A percentile compares a stretch with the other conserved stretches of the same genome.
Evolutionary conservation across 2,888 invertebrate species (phyloP).

Genomic region (Philopedon plagiatum): DNA sequence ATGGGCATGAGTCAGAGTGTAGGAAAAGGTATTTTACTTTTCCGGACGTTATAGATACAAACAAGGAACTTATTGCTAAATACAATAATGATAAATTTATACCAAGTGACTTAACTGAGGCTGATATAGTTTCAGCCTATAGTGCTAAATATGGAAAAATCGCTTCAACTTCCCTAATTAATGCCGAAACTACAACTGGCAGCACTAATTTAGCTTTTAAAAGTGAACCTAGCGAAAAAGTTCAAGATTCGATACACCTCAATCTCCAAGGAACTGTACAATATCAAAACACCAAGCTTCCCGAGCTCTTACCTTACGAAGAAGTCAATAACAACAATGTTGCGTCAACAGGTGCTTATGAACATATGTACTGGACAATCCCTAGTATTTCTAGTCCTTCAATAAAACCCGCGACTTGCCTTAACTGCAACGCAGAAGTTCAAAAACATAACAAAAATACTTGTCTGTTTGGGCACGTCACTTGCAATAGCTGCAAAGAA

Average conservation of each 20-base stretch:
- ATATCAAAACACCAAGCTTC: neutral
- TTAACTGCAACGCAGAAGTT: constrained; percentile 25
- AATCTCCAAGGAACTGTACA: constrained; percentile 1
- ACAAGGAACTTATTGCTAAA: neutral
- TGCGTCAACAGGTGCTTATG: constrained; percentile 11
- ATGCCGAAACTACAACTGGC: neutral
- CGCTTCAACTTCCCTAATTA: neutral
- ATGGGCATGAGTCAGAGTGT: constrained; percentile 59
- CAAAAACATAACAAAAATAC: constrained; percentile 48
- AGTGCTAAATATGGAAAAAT: neutral
- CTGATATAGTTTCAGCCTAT: neutral
- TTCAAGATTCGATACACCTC: neutral
- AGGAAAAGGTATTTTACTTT: constrained; percentile 53
- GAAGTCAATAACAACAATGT: constrained; percentile 18
- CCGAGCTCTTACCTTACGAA: neutral
- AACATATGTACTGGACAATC: constrained; percentile 28
- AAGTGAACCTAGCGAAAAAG: neutral
- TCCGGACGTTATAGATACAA: constrained; percentile 30
- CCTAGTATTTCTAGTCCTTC: neutral
- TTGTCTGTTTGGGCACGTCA: constrained; percentile 57
- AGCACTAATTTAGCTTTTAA: constrained; percentile 9
- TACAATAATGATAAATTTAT: neutral
- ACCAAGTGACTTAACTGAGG: neutral
- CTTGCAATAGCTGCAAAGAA: constrained; percentile 57
- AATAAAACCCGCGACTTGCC: constrained; percentile 8